Evolutionary conservation across 2,113 vertebrate genomes (phyloP), one percentile per base, ranked within the genome.

Genomic region (Gnathonemus echidnorhynchus): DNA sequence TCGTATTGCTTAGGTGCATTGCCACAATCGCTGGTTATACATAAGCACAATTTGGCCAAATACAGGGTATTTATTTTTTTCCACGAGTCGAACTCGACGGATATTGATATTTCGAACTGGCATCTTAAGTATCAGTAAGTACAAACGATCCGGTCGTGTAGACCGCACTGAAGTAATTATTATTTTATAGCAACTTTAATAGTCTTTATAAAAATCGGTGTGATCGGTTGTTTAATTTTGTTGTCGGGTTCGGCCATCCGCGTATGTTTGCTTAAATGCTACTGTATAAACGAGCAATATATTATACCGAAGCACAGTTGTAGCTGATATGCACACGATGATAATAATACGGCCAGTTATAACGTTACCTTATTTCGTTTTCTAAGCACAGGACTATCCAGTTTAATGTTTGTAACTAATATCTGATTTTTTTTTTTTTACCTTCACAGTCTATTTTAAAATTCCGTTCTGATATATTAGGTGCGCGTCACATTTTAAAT

Each of bases 121-220:
- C 93, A 90, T 92, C 92, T 90, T 80, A 94, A 94, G 92, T 92
- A 89, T 92, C 91, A 93, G 95, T 95, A 93, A 95, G 95, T 95
- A 92, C 92, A 92, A 92, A 91, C 49, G 93, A 91, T 93, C 90
- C 92, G 42, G 92, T 90, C 86, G 70, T 89, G 35, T 89, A 83
- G 88, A 80, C 70, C 13, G 88, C 49, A 88, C 88, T 31, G 21
- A 74, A 49, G 19, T 50, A 50, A 48, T 49, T 53, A 89, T 17
- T 52, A 83, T 83, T 89, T 53, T 10, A 74, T 89, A 27, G 46
- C 88, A 74, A 83, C 27, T 80, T 74, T n/a, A 77, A 13, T 77
- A 50, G 13, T 31, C 74, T 88, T 70, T 74, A 74, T 74, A 74
- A 8, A n/a, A 50, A 19, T 74, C 11, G 45, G 15, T 88, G 50